Base-by-base conservation (phyloP, 2,113 vertebrate species). In the Loxodonta africana region DNA sequence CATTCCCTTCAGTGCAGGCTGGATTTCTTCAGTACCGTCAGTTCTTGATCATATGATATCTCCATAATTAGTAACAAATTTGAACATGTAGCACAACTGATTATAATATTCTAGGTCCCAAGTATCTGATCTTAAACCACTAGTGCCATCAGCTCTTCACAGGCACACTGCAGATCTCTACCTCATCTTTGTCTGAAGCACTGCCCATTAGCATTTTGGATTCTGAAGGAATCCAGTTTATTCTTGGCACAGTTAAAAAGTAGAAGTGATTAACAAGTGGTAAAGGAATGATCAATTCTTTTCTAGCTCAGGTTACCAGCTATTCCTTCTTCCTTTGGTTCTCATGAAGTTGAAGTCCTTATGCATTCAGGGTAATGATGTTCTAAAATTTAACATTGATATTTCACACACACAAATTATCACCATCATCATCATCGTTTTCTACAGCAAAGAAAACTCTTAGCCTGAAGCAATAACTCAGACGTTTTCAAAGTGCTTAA, bases 221-320 rank as follows among this genome's bases (percentile, higher is more conserved):
- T 92, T 87, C 18, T 83, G 33, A 83, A 60, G 17, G 23, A 8
- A 44, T 73, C 21, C 17, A 8, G 28, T 84, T 95, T 69, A 25
- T 74, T 83, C 9, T 90, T 84, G 28, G 30, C 65, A 93, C 9
- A 53, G 41, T 63, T 87, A 46, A 63, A 84, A 90, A 69, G 28
- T 37, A 84, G 10, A 95, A 84, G 81, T 84, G 25, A 88, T 88
- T 83, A 95, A 91, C 17, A 69, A 6, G 53, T 48, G 14, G 46
- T 88, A 81, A 96, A 93, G 26, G 8, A 90, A 97, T 76, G 41
- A 86, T 83, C 18, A 8, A 15, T 69, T 81, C 20, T 65, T 93
- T 83, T 80, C 53, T 90, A 51, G 20, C 28, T 71, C 60, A 26
- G 21, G 4, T 89, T 88, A 51, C 6, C 44, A 93, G 12, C 12